Evolutionary conservation across 2,113 vertebrate species (phyloP).

Genomic region (Macquaria ambigua): DNA sequence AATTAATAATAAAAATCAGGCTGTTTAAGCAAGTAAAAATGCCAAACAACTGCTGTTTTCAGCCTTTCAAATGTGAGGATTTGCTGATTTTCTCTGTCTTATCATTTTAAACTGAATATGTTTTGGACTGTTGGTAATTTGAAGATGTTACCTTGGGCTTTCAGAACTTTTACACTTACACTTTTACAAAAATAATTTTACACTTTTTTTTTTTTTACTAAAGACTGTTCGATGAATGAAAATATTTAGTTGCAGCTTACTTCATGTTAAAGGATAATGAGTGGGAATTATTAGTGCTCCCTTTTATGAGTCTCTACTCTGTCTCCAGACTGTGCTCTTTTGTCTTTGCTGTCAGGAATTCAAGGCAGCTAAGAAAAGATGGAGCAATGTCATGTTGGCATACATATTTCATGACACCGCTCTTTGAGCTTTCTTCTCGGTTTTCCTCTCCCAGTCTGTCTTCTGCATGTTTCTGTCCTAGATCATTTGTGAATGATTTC

Average conservation of each 20-base stretch:
- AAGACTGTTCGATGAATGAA: background rate
- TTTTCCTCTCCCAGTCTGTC: conserved; percentile 37
- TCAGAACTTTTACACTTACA: background rate
- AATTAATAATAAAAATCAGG: no score
- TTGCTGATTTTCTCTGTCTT: background rate
- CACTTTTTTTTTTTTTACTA: no score
- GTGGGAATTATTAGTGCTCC: conserved; percentile 52
- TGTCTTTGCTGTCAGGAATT: conserved; percentile 26
- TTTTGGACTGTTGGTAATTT: background rate
- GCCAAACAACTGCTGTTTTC: background rate
- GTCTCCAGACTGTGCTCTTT: conserved; percentile 36
- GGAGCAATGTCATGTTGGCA: conserved; percentile 56
- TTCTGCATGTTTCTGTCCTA: conserved; percentile 34
- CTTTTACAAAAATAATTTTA: no score
- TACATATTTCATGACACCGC: conserved; percentile 59
- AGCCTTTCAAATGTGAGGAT: background rate
- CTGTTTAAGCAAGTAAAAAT: no score
- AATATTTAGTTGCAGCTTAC: conserved; percentile 38
- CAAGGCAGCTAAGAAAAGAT: conserved; percentile 47
- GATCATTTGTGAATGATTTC: conserved; percentile 62
- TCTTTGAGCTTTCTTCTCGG: conserved; percentile 43
- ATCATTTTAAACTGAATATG: background rate
- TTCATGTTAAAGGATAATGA: conserved; percentile 55
- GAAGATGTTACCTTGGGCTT: background rate
- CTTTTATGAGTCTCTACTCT: conserved; percentile 46